These are phyloP conservation scores for Hypotaenidia philippensis DNA, from an alignment of 2,797 vertebrate species.

Conservation along the genomic window DNA sequence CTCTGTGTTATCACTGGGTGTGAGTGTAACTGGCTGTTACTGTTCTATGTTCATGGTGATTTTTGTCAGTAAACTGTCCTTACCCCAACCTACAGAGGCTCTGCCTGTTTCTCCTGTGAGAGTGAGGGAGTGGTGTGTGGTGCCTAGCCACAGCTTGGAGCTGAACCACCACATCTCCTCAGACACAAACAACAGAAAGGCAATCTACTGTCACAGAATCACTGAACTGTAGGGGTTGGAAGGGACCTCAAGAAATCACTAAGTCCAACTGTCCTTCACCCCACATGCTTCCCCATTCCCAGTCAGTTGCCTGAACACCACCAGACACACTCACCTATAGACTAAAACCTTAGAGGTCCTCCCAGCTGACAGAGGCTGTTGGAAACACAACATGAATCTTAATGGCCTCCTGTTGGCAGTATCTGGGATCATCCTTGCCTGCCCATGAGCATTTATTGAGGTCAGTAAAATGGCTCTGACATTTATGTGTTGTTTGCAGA, in stretches of 20 bases:
- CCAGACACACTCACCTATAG: neutral
- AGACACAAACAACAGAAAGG: neutral
- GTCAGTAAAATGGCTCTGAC: slow-evolving; percentile 19
- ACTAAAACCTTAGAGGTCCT: neutral
- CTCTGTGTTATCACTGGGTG: no score
- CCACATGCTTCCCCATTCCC: neutral
- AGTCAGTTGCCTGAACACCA: neutral
- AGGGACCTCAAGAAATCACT: no score
- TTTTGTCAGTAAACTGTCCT: no score
- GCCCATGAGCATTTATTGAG: neutral
- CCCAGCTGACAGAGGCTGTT: neutral
- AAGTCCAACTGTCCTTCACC: neutral
- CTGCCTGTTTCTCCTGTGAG: no score
- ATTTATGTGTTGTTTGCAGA: slow-evolving; percentile 23
- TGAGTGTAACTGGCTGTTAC: no score
- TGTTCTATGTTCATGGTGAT: no score
- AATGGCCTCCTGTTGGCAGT: neutral
- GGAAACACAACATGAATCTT: neutral
- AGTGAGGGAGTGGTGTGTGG: no score
- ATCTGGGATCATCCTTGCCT: neutral
- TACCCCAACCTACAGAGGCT: no score
- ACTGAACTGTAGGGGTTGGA: no score
- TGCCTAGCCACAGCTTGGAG: no score
- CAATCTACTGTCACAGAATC: neutral
- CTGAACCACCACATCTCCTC: no score